Evolutionary conservation across 1,140 invertebrate genomes (phyloP), one percentile per base, ranked within the genome.

Genomic region (Trichonephila clavata): DNA sequence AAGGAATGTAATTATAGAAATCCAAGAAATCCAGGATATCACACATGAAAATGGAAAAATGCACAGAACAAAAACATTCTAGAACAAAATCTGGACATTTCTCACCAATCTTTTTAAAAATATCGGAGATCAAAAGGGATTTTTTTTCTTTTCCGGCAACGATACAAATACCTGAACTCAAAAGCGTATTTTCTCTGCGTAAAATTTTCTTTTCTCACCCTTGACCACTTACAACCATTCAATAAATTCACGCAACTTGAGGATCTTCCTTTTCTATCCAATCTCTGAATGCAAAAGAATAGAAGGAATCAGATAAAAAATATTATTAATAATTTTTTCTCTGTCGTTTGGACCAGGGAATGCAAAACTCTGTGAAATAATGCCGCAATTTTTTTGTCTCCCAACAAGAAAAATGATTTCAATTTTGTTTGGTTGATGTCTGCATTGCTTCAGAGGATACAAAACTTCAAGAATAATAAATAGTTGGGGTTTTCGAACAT

Each of bases 401-500:
- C 1, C 3, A 32, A 86, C 14, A 16, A 60, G n/a, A 63, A 86
- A 60, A 59, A 86, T 27, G 57, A 86, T 86, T 39, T 86, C 43
- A 50, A 57, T 83, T 50, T 83, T 86, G n/a, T 86, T 61, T 86
- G 57, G 18, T 60, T 32, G 59, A 86, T 60, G 57, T 63, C 59
- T 86, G 13, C 59, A 86, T 86, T 86, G n/a, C 59, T 8, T 32
- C 16, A 4, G 57, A 60, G 57, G 84, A 86, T 86, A 59, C 59
- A 86, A 86, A 86, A 61, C 59, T 86, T 86, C 57, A 61, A 24
- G 27, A 61, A 61, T 86, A 60, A 86, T 32, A 60, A 86, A 32
- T 60, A 60, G 57, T 61, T 32, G 14, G 50, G 84, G n/a, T 61
- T 86, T 83, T 83, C 24, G 4, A 16, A 8, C 20, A 14, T 83